A percentile compares a stretch with the other conserved stretches of the same genome.
These are phyloP conservation scores for Dasysyrphus tricinctus DNA, from an alignment of 2,888 invertebrate genomes.

Conservation along the genomic window DNA sequence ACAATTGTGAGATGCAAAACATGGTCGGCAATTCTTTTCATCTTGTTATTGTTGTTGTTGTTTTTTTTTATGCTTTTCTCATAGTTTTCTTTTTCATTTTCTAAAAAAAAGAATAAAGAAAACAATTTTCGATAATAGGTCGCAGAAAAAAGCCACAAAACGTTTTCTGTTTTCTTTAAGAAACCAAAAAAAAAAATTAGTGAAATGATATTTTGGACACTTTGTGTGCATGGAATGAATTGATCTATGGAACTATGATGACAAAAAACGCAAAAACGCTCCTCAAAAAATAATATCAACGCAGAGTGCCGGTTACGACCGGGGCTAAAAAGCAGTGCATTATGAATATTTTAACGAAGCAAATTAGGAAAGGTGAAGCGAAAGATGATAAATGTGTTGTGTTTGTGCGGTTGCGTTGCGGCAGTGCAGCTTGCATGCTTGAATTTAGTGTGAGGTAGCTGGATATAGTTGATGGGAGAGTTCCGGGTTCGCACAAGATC, in stretches of 20 bases:
- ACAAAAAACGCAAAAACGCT: constrained; percentile 31
- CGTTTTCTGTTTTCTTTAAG: too few species aligned
- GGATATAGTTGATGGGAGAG: constrained; percentile 49
- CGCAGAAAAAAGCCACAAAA: constrained; percentile 29
- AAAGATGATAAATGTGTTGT: constrained; percentile 67
- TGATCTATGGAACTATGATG: constrained; percentile 57
- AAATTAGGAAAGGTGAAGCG: constrained; percentile 70
- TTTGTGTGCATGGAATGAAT: constrained; percentile 50
- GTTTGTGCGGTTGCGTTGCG: constrained; percentile 42
- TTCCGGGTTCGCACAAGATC: constrained; percentile 62
- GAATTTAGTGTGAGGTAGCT: constrained; percentile 21
- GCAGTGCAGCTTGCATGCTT: not conserved
- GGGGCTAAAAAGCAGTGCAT: constrained; percentile 26
- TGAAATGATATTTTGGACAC: constrained; percentile 64
- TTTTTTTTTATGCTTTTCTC: constrained; percentile 7
- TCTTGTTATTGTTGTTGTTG: constrained; percentile 41
- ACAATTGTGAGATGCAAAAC: constrained; percentile 65
- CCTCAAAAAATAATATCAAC: constrained; percentile 26
- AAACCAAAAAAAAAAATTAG: not conserved
- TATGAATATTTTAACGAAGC: constrained; percentile 66
- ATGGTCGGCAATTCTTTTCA: constrained; percentile 67
- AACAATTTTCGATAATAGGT: not conserved
- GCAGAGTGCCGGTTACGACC: not conserved
- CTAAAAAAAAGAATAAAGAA: not conserved
- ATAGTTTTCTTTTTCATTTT: constrained; percentile 39